phyloP scores from a whole-genome alignment of 2,888 invertebrate genomes.

The Sisyra nigra region DNA sequence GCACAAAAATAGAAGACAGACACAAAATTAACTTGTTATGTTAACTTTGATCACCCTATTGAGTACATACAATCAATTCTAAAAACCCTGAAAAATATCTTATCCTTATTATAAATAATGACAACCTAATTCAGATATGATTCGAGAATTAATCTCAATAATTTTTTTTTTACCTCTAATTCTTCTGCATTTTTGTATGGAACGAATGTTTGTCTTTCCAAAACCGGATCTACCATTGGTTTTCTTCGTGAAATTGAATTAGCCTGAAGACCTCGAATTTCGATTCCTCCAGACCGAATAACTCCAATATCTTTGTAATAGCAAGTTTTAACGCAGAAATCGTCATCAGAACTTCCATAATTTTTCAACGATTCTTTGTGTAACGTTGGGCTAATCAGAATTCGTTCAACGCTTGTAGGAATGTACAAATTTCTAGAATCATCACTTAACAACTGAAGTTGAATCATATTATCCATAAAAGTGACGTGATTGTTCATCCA shows the following conservation, averaged over 20 bases:
- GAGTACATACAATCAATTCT: too few relatives aligned
- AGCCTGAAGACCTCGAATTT: constrained; percentile 59
- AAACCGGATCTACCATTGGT: constrained; percentile 53
- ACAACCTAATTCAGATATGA: too few relatives aligned
- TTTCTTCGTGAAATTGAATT: constrained; percentile 53
- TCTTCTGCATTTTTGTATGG: constrained; percentile 30
- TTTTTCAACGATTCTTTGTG: constrained; percentile 15
- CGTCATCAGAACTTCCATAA: constrained; percentile 4
- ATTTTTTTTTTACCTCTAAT: too few relatives aligned
- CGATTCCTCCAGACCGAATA: constrained; percentile 55
- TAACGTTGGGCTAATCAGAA: constrained; percentile 31
- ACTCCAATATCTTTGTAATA: constrained; percentile 25
- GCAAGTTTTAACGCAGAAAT: constrained; percentile 12
- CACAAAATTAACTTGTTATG: too few relatives aligned
- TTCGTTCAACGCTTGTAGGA: constrained; percentile 41
- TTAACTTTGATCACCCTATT: too few relatives aligned
- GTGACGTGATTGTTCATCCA: constrained; percentile 58
- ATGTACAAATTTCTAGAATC: constrained; percentile 53
- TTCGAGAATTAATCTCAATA: too few relatives aligned
- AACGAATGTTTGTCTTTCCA: constrained; percentile 60
- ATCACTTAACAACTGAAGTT: constrained; percentile 49
- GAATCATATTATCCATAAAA: constrained; percentile 78
- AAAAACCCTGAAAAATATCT: too few relatives aligned
- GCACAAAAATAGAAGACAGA: too few relatives aligned
- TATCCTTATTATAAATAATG: too few relatives aligned